Percentiles rank a stretch among this genome's conserved stretches.
Conservation (phyloP, 2,113 vertebrate genomes). For the Eulemur macaco region DNA sequence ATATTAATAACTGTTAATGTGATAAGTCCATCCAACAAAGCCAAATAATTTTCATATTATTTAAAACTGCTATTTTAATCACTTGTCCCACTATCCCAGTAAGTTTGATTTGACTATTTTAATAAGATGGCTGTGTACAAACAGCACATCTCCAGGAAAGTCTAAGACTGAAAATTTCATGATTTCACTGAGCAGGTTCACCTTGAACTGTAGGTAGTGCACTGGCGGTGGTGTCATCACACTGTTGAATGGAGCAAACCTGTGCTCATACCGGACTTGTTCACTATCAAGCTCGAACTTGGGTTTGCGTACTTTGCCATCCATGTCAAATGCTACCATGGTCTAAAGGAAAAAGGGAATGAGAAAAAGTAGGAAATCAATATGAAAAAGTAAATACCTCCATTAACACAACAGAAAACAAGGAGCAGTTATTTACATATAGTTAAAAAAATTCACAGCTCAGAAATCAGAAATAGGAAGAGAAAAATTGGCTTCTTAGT, state of each 20-base stretch:
- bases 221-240: slow-evolving; percentile 98
- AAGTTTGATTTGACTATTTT: background rate
- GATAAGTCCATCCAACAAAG: background rate
- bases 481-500: slow-evolving; percentile 31
- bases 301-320: slow-evolving; percentile 97
- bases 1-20: background rate
- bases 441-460: background rate
- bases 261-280: slow-evolving; percentile 98
- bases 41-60: background rate
- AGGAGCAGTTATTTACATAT: background rate
- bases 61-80: background rate
- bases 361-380: background rate
- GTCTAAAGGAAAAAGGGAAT: slow-evolving; percentile 85
- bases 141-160: background rate
- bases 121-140: background rate
- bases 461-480: background rate
- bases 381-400: background rate
- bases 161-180: background rate
- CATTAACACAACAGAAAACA: background rate
- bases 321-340: slow-evolving; percentile 99
- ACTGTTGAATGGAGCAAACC: slow-evolving; percentile 98
- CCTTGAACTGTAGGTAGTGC: slow-evolving; percentile 99
- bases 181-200: slow-evolving; percentile 65
- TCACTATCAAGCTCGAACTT: slow-evolving; percentile 99
- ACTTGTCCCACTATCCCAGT: background rate